A percentile compares a stretch with the other conserved stretches of the same genome.
These are phyloP conservation scores for Drosophila kohkoa DNA, from an alignment of 1,140 invertebrate genomes.

Conservation along the genomic window DNA sequence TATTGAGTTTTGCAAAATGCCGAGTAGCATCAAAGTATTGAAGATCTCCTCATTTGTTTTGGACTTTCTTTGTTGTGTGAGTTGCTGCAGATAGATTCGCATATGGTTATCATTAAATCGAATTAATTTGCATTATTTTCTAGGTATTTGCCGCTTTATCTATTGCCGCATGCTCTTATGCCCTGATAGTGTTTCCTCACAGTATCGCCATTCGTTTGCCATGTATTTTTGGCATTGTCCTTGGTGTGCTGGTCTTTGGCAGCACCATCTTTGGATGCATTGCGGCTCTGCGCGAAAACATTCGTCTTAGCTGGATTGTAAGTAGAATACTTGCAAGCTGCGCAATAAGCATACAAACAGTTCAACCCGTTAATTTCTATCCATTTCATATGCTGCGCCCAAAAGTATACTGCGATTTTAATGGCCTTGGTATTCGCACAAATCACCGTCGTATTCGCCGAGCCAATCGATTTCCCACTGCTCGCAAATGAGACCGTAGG, in stretches of 20 bases:
- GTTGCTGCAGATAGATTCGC: constrained; percentile 7
- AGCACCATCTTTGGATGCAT: constrained; percentile 74
- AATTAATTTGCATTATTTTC: constrained; percentile 13
- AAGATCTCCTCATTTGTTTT: constrained; percentile 76
- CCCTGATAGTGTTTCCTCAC: constrained; percentile 55
- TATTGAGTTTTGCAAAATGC: constrained; percentile 54
- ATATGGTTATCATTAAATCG: background rate
- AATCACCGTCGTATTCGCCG: constrained; percentile 77
- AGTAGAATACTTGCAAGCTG: constrained; percentile 35
- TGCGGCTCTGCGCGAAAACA: constrained; percentile 61
- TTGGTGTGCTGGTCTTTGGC: constrained; percentile 67
- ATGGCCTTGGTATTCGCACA: constrained; percentile 68
- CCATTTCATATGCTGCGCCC: background rate
- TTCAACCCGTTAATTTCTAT: background rate
- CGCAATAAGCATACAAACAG: background rate
- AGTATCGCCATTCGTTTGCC: constrained; percentile 69
- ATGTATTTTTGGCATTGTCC: constrained; percentile 71
- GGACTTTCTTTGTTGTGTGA: constrained; percentile 80
- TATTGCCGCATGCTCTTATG: constrained; percentile 70
- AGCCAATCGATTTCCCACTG: constrained; percentile 69
- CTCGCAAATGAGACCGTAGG: constrained; percentile 71
- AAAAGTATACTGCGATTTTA: constrained; percentile 69
- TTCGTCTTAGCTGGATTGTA: constrained; percentile 75
- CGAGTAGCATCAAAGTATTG: constrained; percentile 67
- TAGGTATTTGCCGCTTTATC: constrained; percentile 71